Conservation (phyloP, 2,888 invertebrate genomes). For the Orgyia antiqua region DNA sequence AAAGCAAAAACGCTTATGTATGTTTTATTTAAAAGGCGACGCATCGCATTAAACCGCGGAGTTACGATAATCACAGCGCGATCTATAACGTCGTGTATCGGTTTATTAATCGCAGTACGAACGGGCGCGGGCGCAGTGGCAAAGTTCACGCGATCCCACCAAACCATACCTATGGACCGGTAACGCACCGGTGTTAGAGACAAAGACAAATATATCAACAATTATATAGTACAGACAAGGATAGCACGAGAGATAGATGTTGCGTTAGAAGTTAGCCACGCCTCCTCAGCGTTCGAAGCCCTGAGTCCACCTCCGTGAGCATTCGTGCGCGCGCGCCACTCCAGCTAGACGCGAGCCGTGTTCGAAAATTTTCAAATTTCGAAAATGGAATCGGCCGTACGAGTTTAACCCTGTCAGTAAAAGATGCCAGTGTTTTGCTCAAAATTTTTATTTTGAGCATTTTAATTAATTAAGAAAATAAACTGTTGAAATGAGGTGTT, state of each 20-base stretch:
- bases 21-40: conserved; percentile 30
- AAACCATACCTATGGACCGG: conserved; percentile 42
- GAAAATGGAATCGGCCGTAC: conserved; percentile 52
- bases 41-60: conserved; percentile 41
- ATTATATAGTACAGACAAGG: conserved; percentile 29
- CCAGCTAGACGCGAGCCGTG: conserved; percentile 52
- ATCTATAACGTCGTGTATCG: conserved; percentile 67
- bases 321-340: conserved; percentile 75
- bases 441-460: conserved; percentile 9
- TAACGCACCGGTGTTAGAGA: conserved; percentile 66
- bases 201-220: conserved; percentile 30
- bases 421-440: conserved; percentile 40
- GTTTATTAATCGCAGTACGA: conserved; percentile 56
- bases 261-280: conserved; percentile 73
- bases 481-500: conserved; percentile 32
- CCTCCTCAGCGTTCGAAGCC: conserved; percentile 53
- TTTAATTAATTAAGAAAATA: conserved; percentile 16
- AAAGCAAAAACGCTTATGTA: conserved; percentile 30
- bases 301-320: conserved; percentile 66
- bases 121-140: conserved; percentile 53
- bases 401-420: conserved; percentile 36
- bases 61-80: conserved; percentile 56
- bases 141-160: conserved; percentile 73
- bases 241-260: conserved; percentile 56
- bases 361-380: conserved; percentile 36